Evolutionary conservation across 92 coral and sea anemone genomes (phyloP).

Genomic region (Actinernus sp.): DNA sequence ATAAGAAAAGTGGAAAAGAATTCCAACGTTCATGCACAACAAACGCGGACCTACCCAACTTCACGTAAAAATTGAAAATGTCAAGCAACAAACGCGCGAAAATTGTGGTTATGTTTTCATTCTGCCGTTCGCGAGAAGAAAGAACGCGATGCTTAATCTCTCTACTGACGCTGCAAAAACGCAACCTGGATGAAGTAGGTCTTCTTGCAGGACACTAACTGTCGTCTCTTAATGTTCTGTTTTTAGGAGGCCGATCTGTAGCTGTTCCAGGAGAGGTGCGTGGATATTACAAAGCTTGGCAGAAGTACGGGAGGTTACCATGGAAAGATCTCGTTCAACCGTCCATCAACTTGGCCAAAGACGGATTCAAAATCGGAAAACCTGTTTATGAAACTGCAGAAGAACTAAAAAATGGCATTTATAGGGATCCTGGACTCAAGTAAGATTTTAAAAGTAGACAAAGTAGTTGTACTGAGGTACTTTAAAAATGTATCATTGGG

Average conservation of each 20-base stretch:
- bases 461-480: too few species aligned
- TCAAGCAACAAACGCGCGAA: too few species aligned
- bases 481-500: too few species aligned
- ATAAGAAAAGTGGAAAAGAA: too few species aligned
- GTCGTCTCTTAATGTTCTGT: background rate
- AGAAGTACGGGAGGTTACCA: conserved; percentile 67
- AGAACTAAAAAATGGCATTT: conserved; percentile 11
- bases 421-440: conserved; percentile 74
- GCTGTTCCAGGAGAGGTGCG: conserved; percentile 90
- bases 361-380: conserved; percentile 67
- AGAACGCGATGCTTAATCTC: too few species aligned
- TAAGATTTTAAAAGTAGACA: conserved; percentile 3
- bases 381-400: conserved; percentile 57
- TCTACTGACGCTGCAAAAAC: background rate
- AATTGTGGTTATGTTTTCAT: too few species aligned
- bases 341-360: conserved; percentile 73
- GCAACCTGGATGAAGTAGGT: background rate
- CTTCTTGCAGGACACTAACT: background rate
- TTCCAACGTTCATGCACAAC: too few species aligned
- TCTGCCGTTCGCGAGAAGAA: too few species aligned
- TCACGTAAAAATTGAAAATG: too few species aligned
- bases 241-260: conserved; percentile 59
- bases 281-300: conserved; percentile 82
- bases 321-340: conserved; percentile 89
- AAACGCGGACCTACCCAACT: too few species aligned